Evolutionary conservation across 2,888 invertebrate species (phyloP).

Genomic region (Lycia hirtaria): DNA sequence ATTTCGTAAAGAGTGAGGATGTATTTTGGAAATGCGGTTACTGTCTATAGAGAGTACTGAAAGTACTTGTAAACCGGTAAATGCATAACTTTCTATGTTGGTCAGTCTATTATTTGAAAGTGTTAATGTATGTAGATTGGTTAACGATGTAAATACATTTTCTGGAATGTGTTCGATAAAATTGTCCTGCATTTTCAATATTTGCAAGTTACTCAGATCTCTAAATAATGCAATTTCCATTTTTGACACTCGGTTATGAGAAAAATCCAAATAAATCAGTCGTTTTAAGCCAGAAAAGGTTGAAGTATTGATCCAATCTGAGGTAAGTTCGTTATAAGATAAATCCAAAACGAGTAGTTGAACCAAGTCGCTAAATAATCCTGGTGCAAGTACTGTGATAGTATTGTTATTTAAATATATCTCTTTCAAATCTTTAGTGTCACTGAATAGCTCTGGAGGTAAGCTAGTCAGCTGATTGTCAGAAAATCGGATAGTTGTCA

Average conservation of each 20-base stretch:
- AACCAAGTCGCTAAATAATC: slow-evolving; percentile 90
- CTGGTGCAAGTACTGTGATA: slow-evolving; percentile 92
- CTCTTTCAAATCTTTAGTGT: slow-evolving; percentile 91
- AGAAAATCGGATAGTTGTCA: slow-evolving; percentile 91
- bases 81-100: slow-evolving; percentile 90
- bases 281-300: slow-evolving; percentile 92
- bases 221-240: slow-evolving; percentile 91
- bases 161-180: slow-evolving; percentile 91
- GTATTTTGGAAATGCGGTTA: slow-evolving; percentile 90
- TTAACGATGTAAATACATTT: slow-evolving; percentile 91
- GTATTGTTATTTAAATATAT: slow-evolving; percentile 93
- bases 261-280: slow-evolving; percentile 91
- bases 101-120: slow-evolving; percentile 92
- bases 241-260: slow-evolving; percentile 90
- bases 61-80: slow-evolving; percentile 91
- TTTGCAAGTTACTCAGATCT: slow-evolving; percentile 92
- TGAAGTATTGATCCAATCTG: slow-evolving; percentile 93
- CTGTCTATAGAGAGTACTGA: slow-evolving; percentile 92
- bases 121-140: slow-evolving; percentile 92
- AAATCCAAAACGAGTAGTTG: slow-evolving; percentile 91
- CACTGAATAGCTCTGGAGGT: slow-evolving; percentile 92
- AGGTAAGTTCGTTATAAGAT: slow-evolving; percentile 91
- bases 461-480: slow-evolving; percentile 92
- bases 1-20: slow-evolving; percentile 91
- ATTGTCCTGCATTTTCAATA: slow-evolving; percentile 92